Evolutionary conservation across 2,888 invertebrate genomes (phyloP).

Genomic region (Nesidiocoris tenuis): DNA sequence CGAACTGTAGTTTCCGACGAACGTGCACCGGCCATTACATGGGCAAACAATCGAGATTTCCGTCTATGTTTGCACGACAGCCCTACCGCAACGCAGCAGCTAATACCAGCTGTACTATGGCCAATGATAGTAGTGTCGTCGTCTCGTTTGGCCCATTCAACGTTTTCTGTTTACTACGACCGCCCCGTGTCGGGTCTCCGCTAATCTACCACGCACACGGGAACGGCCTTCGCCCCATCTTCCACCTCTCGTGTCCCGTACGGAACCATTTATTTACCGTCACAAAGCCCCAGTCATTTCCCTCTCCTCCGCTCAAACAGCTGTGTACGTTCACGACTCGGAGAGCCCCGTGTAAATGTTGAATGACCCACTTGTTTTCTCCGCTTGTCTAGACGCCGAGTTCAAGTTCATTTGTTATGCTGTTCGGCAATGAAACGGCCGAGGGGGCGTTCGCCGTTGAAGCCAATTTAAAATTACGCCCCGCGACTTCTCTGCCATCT

Average conservation of each 20-base stretch:
- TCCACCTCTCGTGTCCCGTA: conserved; percentile 10
- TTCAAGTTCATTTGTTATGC: conserved; percentile 39
- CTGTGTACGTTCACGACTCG: conserved; percentile 6
- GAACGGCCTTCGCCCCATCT: conserved; percentile 16
- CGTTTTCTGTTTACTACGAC: conserved; percentile 26
- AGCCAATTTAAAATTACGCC: not conserved
- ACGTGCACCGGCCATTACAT: not conserved
- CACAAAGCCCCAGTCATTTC: conserved; percentile 30
- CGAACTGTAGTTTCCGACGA: not conserved
- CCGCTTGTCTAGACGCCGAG: conserved; percentile 28
- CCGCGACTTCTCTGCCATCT: not conserved
- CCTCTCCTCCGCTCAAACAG: conserved; percentile 22
- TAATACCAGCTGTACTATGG: not conserved
- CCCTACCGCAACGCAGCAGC: conserved; percentile 1
- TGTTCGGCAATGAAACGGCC: conserved; percentile 7
- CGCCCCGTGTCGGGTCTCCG: not conserved
- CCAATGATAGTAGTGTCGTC: not conserved
- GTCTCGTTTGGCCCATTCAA: conserved; percentile 4
- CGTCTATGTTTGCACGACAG: conserved; percentile 23
- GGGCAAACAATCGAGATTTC: conserved; percentile 1
- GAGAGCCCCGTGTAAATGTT: conserved; percentile 27
- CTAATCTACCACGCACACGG: conserved; percentile 31
- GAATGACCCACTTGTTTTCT: conserved; percentile 36
- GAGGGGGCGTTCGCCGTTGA: not conserved
- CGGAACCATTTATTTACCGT: conserved; percentile 27